Conservation (phyloP, 2,888 invertebrate genomes). For the Panorpa germanica region DNA sequence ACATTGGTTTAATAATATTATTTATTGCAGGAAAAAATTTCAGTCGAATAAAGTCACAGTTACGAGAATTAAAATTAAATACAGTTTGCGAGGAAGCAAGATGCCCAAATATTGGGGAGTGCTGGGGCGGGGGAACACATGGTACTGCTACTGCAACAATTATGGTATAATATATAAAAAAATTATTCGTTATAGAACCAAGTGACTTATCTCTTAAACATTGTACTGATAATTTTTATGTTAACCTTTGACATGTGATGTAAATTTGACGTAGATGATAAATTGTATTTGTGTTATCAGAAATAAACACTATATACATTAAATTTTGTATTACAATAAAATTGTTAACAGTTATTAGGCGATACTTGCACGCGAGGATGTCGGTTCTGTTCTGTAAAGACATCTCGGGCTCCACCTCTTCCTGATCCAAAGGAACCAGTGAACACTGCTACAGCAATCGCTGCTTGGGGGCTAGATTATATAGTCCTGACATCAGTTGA, state of each 20-base stretch:
- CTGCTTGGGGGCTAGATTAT: conserved; percentile 91
- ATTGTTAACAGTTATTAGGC: conserved; percentile 62
- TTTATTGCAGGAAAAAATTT: conserved; percentile 45
- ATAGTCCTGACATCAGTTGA: conserved; percentile 97
- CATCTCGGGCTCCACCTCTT: conserved; percentile 73
- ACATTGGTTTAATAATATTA: not conserved
- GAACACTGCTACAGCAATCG: conserved; percentile 84
- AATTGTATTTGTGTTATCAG: conserved; percentile 4
- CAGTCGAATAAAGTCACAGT: conserved; percentile 61
- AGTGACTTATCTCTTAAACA: not conserved
- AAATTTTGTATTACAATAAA: conserved; percentile 6
- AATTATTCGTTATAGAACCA: not conserved
- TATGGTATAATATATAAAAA: conserved; percentile 45
- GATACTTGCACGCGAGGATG: conserved; percentile 98
- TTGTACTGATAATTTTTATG: not conserved
- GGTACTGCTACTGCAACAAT: conserved; percentile 98
- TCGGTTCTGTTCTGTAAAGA: conserved; percentile 97
- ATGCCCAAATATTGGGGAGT: conserved; percentile 97
- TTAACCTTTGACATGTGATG: not conserved
- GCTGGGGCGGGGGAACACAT: conserved; percentile 91
- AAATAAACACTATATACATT: conserved; percentile 2
- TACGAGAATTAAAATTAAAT: conserved; percentile 70
- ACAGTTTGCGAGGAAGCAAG: conserved; percentile 96
- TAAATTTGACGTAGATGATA: not conserved
- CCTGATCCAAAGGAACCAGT: conserved; percentile 78